A percentile compares a stretch with the other conserved stretches of the same genome.
Conservation (phyloP, 2,888 invertebrate genomes). For the Campoplex capitator region DNA sequence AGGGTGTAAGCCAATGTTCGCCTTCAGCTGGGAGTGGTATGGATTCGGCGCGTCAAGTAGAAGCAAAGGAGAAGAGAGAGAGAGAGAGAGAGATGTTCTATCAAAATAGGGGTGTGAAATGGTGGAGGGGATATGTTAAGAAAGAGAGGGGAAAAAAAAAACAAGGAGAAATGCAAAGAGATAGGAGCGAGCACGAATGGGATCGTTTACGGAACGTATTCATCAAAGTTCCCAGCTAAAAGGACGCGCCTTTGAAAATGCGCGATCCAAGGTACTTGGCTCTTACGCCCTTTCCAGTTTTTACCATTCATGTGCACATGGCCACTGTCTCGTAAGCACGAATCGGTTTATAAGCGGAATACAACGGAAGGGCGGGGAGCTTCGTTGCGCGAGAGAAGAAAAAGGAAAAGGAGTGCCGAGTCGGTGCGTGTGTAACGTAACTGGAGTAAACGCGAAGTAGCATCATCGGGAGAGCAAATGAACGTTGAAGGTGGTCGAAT, state of each 20-base stretch:
- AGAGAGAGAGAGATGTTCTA: background rate
- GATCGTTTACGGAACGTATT: background rate
- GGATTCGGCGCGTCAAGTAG: constrained; percentile 39
- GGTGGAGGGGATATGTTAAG: constrained; percentile 21
- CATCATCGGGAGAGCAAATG: background rate
- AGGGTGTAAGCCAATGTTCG: constrained; percentile 42
- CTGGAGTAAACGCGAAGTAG: too few relatives aligned
- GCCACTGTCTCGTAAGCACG: background rate
- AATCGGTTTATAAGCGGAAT: background rate
- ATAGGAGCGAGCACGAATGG: background rate
- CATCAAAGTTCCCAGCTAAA: too few relatives aligned
- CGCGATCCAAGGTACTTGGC: too few relatives aligned
- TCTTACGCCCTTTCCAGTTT: background rate
- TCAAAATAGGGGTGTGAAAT: constrained; percentile 47
- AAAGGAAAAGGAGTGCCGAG: background rate
- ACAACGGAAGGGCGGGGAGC: background rate
- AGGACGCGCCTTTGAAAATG: too few relatives aligned
- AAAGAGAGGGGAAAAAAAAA: background rate
- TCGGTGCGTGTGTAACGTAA: background rate
- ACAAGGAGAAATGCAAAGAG: constrained; percentile 8
- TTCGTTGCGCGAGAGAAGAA: background rate
- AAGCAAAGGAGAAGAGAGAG: constrained; percentile 8
- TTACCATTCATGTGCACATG: background rate
- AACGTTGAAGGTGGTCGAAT: background rate
- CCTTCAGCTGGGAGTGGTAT: constrained; percentile 31